phyloP scores from a whole-genome alignment of 2,888 invertebrate genomes.

The Dinocampus coccinellae region DNA sequence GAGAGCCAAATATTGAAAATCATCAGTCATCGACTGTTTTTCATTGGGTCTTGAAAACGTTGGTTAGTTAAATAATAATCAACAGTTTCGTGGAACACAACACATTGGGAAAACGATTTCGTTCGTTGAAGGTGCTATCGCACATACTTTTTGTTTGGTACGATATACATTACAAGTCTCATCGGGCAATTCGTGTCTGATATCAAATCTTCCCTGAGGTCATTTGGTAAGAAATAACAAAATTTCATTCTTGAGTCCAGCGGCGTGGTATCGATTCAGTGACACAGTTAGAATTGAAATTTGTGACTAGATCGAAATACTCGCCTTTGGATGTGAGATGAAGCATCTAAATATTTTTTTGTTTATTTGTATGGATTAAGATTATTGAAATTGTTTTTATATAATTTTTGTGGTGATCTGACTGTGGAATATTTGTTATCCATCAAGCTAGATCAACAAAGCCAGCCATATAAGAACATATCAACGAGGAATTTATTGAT shows the following conservation, averaged over 20 bases:
- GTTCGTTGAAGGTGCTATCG: conserved; percentile 40
- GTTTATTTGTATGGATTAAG: neutral
- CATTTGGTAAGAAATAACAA: conserved; percentile 29
- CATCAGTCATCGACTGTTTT: neutral
- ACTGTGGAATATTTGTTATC: conserved; percentile 68
- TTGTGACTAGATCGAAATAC: conserved; percentile 71
- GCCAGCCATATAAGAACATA: conserved; percentile 57
- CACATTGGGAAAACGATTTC: too few relatives aligned
- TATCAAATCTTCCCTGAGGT: too few relatives aligned
- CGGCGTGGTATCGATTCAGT: conserved; percentile 65
- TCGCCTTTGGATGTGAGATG: conserved; percentile 58
- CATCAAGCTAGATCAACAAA: conserved; percentile 70
- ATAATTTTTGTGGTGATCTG: conserved; percentile 73
- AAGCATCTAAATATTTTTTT: neutral
- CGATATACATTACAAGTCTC: too few relatives aligned
- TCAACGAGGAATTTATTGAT: conserved; percentile 44
- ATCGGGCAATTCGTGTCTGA: conserved; percentile 69
- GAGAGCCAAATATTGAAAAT: neutral
- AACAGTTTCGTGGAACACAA: too few relatives aligned
- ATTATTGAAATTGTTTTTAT: conserved; percentile 33
- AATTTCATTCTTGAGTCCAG: conserved; percentile 45
- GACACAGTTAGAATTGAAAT: conserved; percentile 51
- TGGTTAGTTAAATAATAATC: neutral
- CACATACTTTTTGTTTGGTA: too few relatives aligned
- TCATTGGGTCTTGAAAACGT: neutral